A percentile compares a stretch with the other conserved stretches of the same genome.
Conservation (phyloP, 2,888 invertebrate genomes). For the Notodonta ziczac region DNA sequence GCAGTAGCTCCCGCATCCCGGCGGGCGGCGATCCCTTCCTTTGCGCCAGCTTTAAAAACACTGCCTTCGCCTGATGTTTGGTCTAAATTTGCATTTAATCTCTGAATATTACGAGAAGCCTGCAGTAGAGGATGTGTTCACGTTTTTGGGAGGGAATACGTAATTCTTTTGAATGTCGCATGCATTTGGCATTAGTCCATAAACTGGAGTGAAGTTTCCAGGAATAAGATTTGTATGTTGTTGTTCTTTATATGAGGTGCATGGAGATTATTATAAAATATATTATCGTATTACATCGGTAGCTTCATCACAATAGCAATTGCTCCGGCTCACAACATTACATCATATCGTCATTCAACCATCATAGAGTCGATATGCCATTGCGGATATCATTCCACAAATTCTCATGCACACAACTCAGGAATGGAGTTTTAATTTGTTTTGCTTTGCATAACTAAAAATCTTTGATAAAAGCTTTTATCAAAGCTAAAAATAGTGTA, state of each 20-base stretch:
- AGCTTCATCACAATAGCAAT: constrained; percentile 1
- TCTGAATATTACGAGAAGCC: constrained; percentile 26
- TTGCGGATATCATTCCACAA: no score
- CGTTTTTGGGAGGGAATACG: neutral
- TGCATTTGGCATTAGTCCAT: neutral
- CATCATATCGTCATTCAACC: neutral
- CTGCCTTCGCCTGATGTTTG: constrained; percentile 36
- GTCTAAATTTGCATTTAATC: constrained; percentile 43
- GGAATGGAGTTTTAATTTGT: no score
- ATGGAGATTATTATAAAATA: neutral
- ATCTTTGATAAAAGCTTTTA: no score
- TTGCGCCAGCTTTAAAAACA: constrained; percentile 35
- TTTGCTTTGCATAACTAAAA: no score
- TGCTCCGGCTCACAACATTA: neutral
- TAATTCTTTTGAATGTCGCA: neutral
- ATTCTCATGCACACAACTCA: no score
- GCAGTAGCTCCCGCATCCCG: neutral
- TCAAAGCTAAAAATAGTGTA: no score
- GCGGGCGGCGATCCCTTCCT: constrained; percentile 14
- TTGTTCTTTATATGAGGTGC: neutral
- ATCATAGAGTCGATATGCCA: no score
- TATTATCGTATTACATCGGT: neutral
- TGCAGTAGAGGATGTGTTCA: constrained; percentile 13
- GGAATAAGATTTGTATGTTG: neutral
- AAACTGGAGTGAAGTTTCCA: neutral